Conservation (phyloP, 2,113 vertebrate genomes). For the Archilochus colubris region DNA sequence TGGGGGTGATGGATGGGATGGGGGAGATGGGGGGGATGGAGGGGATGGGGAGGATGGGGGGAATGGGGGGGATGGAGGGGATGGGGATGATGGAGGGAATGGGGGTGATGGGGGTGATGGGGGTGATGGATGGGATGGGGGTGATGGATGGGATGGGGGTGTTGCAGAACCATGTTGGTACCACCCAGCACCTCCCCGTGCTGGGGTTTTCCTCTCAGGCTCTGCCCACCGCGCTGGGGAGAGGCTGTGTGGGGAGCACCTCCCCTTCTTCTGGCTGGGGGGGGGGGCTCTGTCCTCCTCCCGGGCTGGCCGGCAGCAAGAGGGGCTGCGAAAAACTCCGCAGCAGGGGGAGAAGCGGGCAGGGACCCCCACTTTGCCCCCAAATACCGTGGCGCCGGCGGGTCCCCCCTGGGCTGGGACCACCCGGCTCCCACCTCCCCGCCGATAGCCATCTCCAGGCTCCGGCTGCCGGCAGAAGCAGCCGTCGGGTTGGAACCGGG, state of each 20-base stretch:
- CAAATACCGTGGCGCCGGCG: neutral
- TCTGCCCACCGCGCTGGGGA: fast-evolving
- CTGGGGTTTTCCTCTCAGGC: fast-evolving
- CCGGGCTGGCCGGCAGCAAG: fast-evolving
- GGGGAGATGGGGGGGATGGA: too few relatives aligned
- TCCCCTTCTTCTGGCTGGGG: neutral
- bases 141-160: too few relatives aligned
- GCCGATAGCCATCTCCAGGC: neutral
- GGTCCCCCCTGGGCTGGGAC: neutral
- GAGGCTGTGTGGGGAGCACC: neutral
- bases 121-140: too few relatives aligned
- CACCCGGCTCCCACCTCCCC: neutral
- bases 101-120: too few relatives aligned
- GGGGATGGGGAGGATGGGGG: too few relatives aligned
- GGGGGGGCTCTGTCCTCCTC: neutral
- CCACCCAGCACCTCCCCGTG: neutral
- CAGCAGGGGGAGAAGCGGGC: neutral
- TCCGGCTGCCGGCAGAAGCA: slow-evolving; percentile 39
- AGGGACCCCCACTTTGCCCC: neutral
- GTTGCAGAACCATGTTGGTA: fast-evolving
- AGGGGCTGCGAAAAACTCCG: neutral
- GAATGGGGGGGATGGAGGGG: too few relatives aligned
- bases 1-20: too few relatives aligned
- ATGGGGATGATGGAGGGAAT: too few relatives aligned
- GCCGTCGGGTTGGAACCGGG: slow-evolving; percentile 6